A percentile compares a stretch with the other conserved stretches of the same genome.
phyloP scores from a whole-genome alignment of 2,888 invertebrate genomes.

The Hanleya hanleyi region DNA sequence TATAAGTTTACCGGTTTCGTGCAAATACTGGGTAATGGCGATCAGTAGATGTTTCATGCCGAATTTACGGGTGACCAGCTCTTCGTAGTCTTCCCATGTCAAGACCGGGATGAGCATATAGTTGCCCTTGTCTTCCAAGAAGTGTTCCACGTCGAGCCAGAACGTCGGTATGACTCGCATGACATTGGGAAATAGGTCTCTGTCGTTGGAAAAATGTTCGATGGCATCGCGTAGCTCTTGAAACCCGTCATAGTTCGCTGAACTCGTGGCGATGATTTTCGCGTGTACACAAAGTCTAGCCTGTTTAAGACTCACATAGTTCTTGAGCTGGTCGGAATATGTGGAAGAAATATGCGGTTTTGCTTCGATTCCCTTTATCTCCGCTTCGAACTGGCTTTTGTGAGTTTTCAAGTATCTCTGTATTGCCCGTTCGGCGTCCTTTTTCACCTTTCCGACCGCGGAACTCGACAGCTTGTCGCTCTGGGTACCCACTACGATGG shows the following conservation, averaged over 20 bases:
- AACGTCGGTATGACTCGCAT: constrained; percentile 67
- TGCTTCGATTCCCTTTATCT: constrained; percentile 62
- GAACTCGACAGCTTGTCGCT: constrained; percentile 52
- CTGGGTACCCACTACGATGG: constrained; percentile 69
- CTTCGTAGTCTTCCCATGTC: constrained; percentile 57
- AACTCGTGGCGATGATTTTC: constrained; percentile 62
- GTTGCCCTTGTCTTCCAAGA: constrained; percentile 65
- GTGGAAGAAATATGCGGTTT: constrained; percentile 66
- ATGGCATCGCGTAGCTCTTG: constrained; percentile 58
- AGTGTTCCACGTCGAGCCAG: constrained; percentile 69
- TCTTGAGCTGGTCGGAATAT: constrained; percentile 66
- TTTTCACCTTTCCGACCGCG: constrained; percentile 36
- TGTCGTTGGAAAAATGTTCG: constrained; percentile 55
- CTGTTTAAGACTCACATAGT: constrained; percentile 60
- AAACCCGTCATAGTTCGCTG: constrained; percentile 53
- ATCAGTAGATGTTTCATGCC: constrained; percentile 69
- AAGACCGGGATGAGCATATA: constrained; percentile 63
- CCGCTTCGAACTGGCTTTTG: constrained; percentile 49
- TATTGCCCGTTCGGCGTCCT: constrained; percentile 47
- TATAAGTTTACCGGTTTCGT: constrained; percentile 66
- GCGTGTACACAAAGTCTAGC: constrained; percentile 59
- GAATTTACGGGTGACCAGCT: constrained; percentile 61
- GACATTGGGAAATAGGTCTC: constrained; percentile 60
- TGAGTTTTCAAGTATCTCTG: constrained; percentile 47
- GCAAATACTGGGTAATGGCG: constrained; percentile 66